These are phyloP conservation scores for Galeopterus variegatus DNA, from an alignment of 2,113 vertebrate genomes.

Conservation along the genomic window DNA sequence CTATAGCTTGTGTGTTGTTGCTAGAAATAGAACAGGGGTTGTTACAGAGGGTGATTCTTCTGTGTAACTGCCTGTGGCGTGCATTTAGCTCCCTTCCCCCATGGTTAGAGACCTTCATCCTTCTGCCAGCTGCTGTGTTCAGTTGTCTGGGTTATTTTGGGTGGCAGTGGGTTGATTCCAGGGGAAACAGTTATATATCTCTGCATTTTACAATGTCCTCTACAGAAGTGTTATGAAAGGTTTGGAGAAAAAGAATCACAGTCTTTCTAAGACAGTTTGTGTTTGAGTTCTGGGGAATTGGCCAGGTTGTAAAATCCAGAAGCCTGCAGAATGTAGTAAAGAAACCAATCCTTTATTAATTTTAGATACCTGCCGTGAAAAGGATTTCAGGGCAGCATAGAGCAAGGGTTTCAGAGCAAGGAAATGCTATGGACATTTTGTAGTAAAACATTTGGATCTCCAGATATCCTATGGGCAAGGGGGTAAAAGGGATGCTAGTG, in stretches of 20 bases:
- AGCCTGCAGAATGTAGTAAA: slow-evolving; percentile 55
- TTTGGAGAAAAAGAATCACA: neutral
- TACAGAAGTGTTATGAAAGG: slow-evolving; percentile 51
- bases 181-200: slow-evolving; percentile 45
- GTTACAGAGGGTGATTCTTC: slow-evolving; percentile 19
- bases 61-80: neutral
- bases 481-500: neutral
- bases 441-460: slow-evolving; percentile 46
- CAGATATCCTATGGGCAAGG: neutral
- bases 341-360: slow-evolving; percentile 22
- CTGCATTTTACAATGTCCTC: slow-evolving; percentile 58
- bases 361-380: slow-evolving; percentile 48
- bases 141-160: slow-evolving; percentile 78
- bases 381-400: neutral
- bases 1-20: slow-evolving; percentile 28
- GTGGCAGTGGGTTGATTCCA: slow-evolving; percentile 67
- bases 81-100: slow-evolving; percentile 44
- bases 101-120: slow-evolving; percentile 27
- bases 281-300: slow-evolving; percentile 47
- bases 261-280: slow-evolving; percentile 46
- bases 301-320: slow-evolving; percentile 63
- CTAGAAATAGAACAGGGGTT: slow-evolving; percentile 60
- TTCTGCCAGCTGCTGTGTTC: slow-evolving; percentile 78
- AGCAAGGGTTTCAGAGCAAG: neutral
- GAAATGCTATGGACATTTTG: slow-evolving; percentile 44